phyloP scores from a whole-genome alignment of 2,888 invertebrate species.

The Scaeva pyrastri region DNA sequence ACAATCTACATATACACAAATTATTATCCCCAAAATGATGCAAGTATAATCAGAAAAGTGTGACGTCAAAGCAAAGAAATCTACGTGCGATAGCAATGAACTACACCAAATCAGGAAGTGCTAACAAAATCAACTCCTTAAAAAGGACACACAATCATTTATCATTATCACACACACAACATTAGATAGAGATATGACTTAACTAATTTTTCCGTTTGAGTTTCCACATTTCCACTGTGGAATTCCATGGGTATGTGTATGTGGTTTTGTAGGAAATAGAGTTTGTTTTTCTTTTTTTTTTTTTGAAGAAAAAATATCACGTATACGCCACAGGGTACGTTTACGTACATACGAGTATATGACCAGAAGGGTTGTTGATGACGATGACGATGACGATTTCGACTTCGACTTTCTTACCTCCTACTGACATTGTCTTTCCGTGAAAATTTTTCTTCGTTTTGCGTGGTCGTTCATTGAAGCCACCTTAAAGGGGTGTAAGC shows the following conservation, averaged over 20 bases:
- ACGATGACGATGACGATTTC: background rate
- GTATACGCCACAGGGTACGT: slow-evolving; percentile 29
- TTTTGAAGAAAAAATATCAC: background rate
- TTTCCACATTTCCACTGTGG: slow-evolving; percentile 1
- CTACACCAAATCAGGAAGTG: slow-evolving; percentile 27
- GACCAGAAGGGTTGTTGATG: background rate
- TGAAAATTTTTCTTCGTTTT: slow-evolving; percentile 1
- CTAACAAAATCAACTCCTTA: background rate
- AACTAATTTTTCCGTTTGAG: background rate
- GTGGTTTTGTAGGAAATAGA: background rate
- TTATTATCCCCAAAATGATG: background rate
- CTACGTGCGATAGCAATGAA: background rate
- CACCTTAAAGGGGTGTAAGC: slow-evolving; percentile 7
- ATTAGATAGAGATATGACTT: background rate
- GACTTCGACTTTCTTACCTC: background rate
- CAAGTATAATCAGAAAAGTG: slow-evolving; percentile 1
- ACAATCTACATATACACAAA: too few relatives aligned
- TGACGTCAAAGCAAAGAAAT: slow-evolving; percentile 21
- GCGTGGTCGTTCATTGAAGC: slow-evolving; percentile 8
- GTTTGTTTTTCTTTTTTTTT: too few relatives aligned
- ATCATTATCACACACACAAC: slow-evolving; percentile 2
- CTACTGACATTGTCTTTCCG: slow-evolving; percentile 17
- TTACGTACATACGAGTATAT: background rate
- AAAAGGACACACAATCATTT: background rate
- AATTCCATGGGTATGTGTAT: background rate